phyloP scores from a whole-genome alignment of 2,888 invertebrate species.

The Galeruca laticollis region DNA sequence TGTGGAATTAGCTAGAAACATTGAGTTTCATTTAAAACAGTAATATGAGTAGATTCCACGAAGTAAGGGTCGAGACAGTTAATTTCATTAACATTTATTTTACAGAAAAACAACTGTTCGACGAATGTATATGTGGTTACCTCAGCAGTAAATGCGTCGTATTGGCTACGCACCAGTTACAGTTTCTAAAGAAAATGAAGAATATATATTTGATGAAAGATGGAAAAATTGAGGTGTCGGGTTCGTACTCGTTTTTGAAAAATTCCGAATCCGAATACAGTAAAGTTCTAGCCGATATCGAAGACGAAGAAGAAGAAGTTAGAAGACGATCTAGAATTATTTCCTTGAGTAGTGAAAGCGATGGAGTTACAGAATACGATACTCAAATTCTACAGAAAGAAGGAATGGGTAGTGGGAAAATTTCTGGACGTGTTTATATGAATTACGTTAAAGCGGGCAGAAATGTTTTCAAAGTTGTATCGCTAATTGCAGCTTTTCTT shows the following conservation, averaged over 20 bases:
- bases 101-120: conserved; percentile 86
- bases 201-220: conserved; percentile 71
- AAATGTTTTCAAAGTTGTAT: conserved; percentile 63
- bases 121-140: conserved; percentile 77
- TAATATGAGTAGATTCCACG: too few relatives aligned
- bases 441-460: conserved; percentile 81
- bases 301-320: conserved; percentile 52
- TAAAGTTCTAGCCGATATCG: conserved; percentile 57
- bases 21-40: too few relatives aligned
- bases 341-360: conserved; percentile 12
- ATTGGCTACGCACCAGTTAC: conserved; percentile 81
- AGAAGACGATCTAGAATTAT: conserved; percentile 21
- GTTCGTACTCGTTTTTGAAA: conserved; percentile 73
- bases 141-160: conserved; percentile 77
- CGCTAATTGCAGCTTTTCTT: conserved; percentile 68
- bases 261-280: conserved; percentile 81
- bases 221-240: conserved; percentile 71
- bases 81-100: too few relatives aligned
- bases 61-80: too few relatives aligned
- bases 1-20: too few relatives aligned
- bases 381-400: conserved; percentile 68
- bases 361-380: conserved; percentile 17
- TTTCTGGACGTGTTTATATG: conserved; percentile 69
- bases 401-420: conserved; percentile 72
- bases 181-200: conserved; percentile 72